Percentiles rank a stretch among this genome's conserved stretches.
Evolutionary conservation across 2,888 invertebrate species (phyloP).

Genomic region (Coremacera marginata): DNA sequence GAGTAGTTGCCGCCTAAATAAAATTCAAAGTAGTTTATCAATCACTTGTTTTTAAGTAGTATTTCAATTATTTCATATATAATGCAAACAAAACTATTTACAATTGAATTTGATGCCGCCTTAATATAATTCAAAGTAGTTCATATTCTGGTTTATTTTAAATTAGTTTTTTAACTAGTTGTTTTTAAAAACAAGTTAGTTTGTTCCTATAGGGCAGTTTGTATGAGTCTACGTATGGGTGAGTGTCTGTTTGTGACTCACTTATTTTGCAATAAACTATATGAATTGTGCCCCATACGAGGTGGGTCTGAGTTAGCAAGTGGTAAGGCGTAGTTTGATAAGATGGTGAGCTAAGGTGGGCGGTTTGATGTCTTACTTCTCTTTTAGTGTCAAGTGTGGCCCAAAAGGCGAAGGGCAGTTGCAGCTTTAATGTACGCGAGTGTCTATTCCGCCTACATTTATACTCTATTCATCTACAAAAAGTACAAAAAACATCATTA

Average conservation of each 20-base stretch:
- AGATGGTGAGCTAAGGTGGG: not conserved
- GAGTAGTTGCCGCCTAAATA: too few relatives aligned
- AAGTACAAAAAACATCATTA: not conserved
- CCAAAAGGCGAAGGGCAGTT: slow-evolving; percentile 20
- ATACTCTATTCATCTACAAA: not conserved
- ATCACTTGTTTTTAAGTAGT: too few relatives aligned
- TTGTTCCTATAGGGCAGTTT: too few relatives aligned
- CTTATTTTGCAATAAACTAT: not conserved
- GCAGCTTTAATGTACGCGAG: not conserved
- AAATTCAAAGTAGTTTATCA: too few relatives aligned
- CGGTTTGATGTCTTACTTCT: too few relatives aligned
- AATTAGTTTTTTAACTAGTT: too few relatives aligned
- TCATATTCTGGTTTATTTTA: too few relatives aligned
- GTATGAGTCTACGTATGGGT: not conserved
- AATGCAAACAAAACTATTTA: too few relatives aligned
- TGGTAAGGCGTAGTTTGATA: not conserved
- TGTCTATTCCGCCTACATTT: not conserved
- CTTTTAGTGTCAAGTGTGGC: slow-evolving; percentile 21
- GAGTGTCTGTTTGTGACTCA: not conserved
- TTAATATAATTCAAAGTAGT: too few relatives aligned
- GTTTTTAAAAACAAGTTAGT: not conserved
- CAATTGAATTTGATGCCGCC: too few relatives aligned
- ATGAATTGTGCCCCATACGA: not conserved
- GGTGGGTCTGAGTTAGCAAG: too few relatives aligned
- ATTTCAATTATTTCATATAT: too few relatives aligned